Base-by-base conservation (phyloP, 2,113 vertebrate genomes). In the Gorilla gorilla region DNA sequence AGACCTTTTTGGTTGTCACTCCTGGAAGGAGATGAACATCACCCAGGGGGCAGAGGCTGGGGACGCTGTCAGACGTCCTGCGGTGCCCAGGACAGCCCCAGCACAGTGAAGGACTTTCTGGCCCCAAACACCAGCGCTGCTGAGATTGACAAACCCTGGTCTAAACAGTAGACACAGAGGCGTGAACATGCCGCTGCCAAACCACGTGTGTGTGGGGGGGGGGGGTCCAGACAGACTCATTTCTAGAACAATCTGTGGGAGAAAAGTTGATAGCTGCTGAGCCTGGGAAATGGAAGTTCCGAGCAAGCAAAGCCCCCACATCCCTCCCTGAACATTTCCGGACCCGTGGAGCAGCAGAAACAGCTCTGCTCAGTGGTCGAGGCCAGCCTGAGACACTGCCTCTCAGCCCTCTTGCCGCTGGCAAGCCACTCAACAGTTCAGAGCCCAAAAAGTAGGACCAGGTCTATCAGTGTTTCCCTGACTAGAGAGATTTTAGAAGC, bases 101-200 rank as follows among this genome's bases (percentile, higher is more conserved):
- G 23, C 22, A 50, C 14, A 0, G 8, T 45, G 52, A 12, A 48
- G 75, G 9, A 6, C 4, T 18, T 7, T 20, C 38, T 23, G 79
- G 40, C 27, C 13, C 30, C 50, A 20, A 8, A 3, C 2, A 52
- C 55, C 76, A 18, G 1, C 6, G 1, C 70, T 18, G 68, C n/a
- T 0, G 0, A 40, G 73, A 61, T 1, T 14, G 72, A 64, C 16
- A 45, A 48, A 38, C 7, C 4, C 66, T 13, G 38, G n/a, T 22
- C 8, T 70, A 2, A 7, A 17, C 9, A 35, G 2, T 1, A 13
- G 72, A 18, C 10, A 12, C 0, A 12, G 32, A 30, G 5, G 16
- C 0, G 1, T 1, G 50, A 43, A 72, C 50, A 6, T 3, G 6
- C 48, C 5, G 0, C 38, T 20, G 35, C 25, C 35, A 35, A 83